Conservation (phyloP, 1,140 invertebrate species). For the Radopholus similis region DNA sequence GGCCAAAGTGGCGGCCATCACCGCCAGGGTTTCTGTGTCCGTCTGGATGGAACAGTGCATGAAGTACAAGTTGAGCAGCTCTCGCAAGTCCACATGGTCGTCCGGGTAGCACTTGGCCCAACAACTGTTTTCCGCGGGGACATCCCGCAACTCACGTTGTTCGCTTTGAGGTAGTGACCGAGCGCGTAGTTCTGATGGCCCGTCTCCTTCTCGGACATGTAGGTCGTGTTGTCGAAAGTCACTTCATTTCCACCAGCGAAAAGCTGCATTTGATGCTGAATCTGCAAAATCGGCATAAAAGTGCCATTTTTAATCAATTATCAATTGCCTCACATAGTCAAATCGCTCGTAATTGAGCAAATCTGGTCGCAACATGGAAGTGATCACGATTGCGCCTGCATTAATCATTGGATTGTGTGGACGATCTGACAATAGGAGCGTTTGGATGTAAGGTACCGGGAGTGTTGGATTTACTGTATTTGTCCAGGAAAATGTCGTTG, state of each 20-base stretch:
- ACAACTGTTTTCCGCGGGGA: not conserved
- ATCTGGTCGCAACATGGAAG: slow-evolving; percentile 73
- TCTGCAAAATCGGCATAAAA: slow-evolving; percentile 26
- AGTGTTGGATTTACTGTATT: slow-evolving; percentile 70
- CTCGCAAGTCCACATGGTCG: slow-evolving; percentile 63
- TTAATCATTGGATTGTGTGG: slow-evolving; percentile 99
- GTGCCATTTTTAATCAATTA: not conserved
- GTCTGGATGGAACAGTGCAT: slow-evolving; percentile 92
- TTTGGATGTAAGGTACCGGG: slow-evolving; percentile 59
- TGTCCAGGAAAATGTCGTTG: slow-evolving; percentile 87
- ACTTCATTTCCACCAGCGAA: slow-evolving; percentile 33
- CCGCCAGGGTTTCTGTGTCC: slow-evolving; percentile 81
- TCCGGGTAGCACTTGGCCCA: slow-evolving; percentile 26
- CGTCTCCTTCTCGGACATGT: slow-evolving; percentile 83
- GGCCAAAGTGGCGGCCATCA: slow-evolving; percentile 89
- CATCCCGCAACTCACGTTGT: slow-evolving; percentile 61
- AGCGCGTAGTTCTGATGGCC: slow-evolving; percentile 94
- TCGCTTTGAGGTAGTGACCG: slow-evolving; percentile 93
- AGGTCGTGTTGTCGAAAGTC: slow-evolving; percentile 60
- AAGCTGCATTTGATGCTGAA: slow-evolving; percentile 6
- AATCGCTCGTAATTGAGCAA: slow-evolving; percentile 46
- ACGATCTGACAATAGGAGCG: slow-evolving; percentile 70
- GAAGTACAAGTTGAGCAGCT: slow-evolving; percentile 95
- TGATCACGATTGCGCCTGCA: slow-evolving; percentile 88
- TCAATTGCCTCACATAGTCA: slow-evolving; percentile 48